A percentile compares a stretch with the other conserved stretches of the same genome.
Evolutionary conservation across 2,113 vertebrate species (phyloP).

Genomic region (Irena cyanogastra): DNA sequence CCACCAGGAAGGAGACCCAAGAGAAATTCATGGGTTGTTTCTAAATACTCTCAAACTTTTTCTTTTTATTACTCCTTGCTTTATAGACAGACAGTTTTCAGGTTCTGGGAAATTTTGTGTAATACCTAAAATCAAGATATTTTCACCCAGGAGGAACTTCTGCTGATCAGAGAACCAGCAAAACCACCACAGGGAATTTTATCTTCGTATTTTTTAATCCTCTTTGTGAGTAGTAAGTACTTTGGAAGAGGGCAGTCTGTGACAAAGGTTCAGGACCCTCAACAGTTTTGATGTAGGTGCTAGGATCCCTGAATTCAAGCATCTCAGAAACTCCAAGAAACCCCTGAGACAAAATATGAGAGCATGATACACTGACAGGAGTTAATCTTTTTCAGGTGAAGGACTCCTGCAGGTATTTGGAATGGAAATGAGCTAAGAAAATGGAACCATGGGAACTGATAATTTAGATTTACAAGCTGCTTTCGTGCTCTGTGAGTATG

Average conservation of each 20-base stretch:
- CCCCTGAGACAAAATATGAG: neutral
- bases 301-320: neutral
- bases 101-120: neutral
- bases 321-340: neutral
- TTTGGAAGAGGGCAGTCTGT: neutral
- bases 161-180: neutral
- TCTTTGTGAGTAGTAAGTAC: neutral
- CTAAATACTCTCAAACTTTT: neutral
- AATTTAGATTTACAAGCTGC: neutral
- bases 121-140: neutral
- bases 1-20: neutral
- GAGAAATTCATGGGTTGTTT: rapidly evolving
- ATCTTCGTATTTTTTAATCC: neutral
- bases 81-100: neutral
- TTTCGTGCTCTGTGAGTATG: neutral
- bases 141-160: neutral
- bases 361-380: neutral
- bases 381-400: neutral
- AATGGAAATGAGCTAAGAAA: neutral
- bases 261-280: neutral
- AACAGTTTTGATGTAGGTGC: neutral
- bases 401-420: neutral
- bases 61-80: neutral
- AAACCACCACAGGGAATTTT: neutral
- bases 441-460: neutral